phyloP scores from a whole-genome alignment of 2,797 vertebrate genomes.

The Scyliorhinus canicula region DNA sequence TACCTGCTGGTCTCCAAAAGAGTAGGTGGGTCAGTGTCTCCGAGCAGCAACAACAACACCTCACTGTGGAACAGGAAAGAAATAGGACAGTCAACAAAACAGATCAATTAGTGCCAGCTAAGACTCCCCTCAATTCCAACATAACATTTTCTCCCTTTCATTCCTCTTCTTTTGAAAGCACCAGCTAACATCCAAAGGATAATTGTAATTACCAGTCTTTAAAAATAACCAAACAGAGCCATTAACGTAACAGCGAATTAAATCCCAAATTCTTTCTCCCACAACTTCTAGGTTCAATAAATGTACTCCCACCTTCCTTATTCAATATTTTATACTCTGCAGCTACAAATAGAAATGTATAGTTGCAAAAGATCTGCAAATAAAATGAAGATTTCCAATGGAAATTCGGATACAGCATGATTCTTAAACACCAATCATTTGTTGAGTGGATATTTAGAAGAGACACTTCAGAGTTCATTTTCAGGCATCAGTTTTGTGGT shows the following conservation, averaged over 20 bases:
- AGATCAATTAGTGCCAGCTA: background rate
- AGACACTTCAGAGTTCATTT: background rate
- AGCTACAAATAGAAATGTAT: background rate
- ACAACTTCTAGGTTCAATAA: background rate
- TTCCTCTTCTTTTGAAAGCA: too few species aligned
- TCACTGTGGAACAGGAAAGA: slow-evolving; percentile 57
- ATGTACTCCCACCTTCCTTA: background rate
- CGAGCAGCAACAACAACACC: slow-evolving; percentile 77
- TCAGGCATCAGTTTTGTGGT: background rate
- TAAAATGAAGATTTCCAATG: background rate
- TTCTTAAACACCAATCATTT: background rate
- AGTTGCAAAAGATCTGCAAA: background rate
- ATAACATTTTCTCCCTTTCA: background rate
- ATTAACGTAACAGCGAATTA: background rate
- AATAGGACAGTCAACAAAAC: background rate
- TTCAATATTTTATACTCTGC: background rate
- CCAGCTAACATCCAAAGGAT: background rate
- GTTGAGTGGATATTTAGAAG: background rate
- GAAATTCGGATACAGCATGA: background rate
- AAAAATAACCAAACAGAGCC: background rate
- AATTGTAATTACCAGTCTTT: background rate
- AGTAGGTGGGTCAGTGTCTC: slow-evolving; percentile 83
- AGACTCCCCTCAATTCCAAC: background rate
- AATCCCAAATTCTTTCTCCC: background rate
- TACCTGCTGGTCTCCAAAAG: slow-evolving; percentile 85